These are phyloP conservation scores for Drosophila nasuta DNA, from an alignment of 1,140 invertebrate species.

Conservation along the genomic window DNA sequence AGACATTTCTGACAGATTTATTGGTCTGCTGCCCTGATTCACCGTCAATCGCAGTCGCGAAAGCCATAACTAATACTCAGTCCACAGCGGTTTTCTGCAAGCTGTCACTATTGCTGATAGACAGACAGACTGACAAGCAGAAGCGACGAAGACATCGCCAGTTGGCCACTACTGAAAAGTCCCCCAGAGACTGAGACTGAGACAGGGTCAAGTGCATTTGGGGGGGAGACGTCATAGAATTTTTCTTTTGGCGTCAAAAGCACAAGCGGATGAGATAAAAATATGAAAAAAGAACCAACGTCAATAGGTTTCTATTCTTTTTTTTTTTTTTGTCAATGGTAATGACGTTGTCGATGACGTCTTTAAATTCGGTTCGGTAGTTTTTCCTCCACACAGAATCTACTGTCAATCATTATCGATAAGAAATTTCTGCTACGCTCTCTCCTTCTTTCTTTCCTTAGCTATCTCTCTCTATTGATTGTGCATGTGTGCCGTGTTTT, in stretches of 20 bases:
- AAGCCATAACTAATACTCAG: conserved; percentile 18
- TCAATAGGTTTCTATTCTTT: not conserved
- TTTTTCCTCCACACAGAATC: too few relatives aligned
- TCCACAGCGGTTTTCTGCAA: not conserved
- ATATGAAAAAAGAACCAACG: not conserved
- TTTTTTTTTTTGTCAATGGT: not conserved
- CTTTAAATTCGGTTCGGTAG: conserved; percentile 8
- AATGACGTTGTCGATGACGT: conserved; percentile 22
- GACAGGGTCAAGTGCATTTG: conserved; percentile 31
- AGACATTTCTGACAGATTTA: conserved; percentile 29
- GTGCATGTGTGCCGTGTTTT: not conserved
- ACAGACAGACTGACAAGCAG: conserved; percentile 1
- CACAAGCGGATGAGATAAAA: conserved; percentile 15
- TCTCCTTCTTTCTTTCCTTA: not conserved
- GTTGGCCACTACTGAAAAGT: not conserved
- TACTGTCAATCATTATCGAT: conserved; percentile 5
- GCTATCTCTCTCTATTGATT: too few relatives aligned
- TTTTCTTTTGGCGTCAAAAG: conserved; percentile 2
- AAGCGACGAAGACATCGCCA: not conserved
- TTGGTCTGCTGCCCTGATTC: conserved; percentile 16
- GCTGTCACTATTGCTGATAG: conserved; percentile 10
- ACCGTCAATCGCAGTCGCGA: conserved; percentile 28
- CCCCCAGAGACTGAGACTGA: too few relatives aligned
- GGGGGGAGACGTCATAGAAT: conserved; percentile 22
- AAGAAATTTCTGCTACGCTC: not conserved